These are phyloP conservation scores for Caenorhabditis sinica DNA, from an alignment of 2,888 invertebrate species.

Conservation along the genomic window DNA sequence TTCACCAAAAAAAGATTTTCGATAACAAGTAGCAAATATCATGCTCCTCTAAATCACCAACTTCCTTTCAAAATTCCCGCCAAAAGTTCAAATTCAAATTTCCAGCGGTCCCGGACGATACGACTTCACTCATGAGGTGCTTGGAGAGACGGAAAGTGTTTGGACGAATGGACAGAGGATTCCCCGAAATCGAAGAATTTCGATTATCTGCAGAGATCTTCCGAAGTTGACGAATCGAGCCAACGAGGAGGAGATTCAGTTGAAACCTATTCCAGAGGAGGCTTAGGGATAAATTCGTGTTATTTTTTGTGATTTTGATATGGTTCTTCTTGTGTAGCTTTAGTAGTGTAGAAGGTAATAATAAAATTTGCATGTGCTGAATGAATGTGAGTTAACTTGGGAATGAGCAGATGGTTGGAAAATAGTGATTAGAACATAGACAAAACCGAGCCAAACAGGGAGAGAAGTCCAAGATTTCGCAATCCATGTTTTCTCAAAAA, in stretches of 20 bases:
- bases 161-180: slow-evolving; percentile 87
- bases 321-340: not conserved
- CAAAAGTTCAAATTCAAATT: slow-evolving; percentile 35
- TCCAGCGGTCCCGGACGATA: slow-evolving; percentile 89
- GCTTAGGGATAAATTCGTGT: not conserved
- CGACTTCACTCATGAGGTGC: slow-evolving; percentile 93
- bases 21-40: too few relatives aligned
- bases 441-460: too few relatives aligned
- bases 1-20: not conserved
- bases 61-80: not conserved
- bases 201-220: slow-evolving; percentile 88
- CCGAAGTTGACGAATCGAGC: slow-evolving; percentile 68
- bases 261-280: slow-evolving; percentile 65
- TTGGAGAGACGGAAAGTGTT: slow-evolving; percentile 87
- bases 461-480: too few relatives aligned
- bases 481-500: too few relatives aligned
- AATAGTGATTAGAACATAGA: too few relatives aligned
- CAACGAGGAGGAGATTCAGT: slow-evolving; percentile 36
- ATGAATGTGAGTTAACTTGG: too few relatives aligned
- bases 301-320: not conserved
- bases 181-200: slow-evolving; percentile 88
- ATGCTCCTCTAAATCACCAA: too few relatives aligned
- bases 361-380: too few relatives aligned
- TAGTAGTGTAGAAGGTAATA: too few relatives aligned
- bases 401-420: too few relatives aligned